phyloP scores from a whole-genome alignment of 2,797 vertebrate species.

The Ispidina picta region DNA sequence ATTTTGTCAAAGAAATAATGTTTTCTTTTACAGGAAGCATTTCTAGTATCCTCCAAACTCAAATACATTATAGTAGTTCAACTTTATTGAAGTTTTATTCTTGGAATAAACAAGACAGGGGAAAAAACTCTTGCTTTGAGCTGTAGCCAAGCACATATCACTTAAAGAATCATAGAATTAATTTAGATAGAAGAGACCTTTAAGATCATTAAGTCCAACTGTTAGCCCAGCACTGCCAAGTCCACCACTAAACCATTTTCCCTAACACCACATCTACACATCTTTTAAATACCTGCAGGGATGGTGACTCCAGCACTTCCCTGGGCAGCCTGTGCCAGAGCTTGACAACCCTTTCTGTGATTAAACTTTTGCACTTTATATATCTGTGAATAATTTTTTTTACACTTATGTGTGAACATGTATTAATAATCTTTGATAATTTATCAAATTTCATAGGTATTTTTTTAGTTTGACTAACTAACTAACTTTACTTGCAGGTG shows the following conservation, averaged over 20 bases:
- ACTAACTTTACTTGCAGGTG: slow-evolving; percentile 78
- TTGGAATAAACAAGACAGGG: background rate
- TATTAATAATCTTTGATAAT: background rate
- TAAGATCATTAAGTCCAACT: background rate
- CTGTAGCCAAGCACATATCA: background rate
- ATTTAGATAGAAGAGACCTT: background rate
- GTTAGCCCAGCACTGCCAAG: background rate
- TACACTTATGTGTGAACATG: background rate
- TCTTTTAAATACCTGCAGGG: background rate
- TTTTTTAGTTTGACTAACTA: background rate
- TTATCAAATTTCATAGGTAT: background rate
- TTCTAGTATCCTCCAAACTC: background rate
- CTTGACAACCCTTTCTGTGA: background rate
- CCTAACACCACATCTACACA: background rate
- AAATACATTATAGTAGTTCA: background rate
- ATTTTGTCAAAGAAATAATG: background rate
- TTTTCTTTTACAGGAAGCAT: background rate
- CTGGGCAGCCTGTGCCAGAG: background rate
- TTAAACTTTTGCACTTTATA: background rate
- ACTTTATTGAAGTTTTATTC: background rate
- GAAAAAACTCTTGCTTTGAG: background rate
- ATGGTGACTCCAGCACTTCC: background rate
- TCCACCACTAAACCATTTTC: background rate
- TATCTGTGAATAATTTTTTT: background rate
- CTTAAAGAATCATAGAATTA: background rate